Conservation (phyloP, 2,797 vertebrate species). For the Gallinago stenura region DNA sequence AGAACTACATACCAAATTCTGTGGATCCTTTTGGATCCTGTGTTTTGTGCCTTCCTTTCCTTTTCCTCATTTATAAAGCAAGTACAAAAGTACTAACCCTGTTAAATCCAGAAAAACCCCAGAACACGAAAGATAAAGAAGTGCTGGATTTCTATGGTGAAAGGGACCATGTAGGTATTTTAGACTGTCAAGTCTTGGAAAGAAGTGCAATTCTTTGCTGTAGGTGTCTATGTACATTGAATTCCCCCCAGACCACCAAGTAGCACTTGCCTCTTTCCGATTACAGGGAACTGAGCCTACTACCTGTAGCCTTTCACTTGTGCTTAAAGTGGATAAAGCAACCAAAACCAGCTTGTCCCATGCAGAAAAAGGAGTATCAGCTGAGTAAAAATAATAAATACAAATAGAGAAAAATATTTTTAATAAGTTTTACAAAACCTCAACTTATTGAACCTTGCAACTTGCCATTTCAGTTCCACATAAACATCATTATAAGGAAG, state of each 20-base stretch:
- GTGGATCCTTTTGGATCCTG: neutral
- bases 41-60: neutral
- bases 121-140: neutral
- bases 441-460: constrained; percentile 2
- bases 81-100: neutral
- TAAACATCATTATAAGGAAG: neutral
- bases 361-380: neutral
- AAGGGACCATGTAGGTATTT: neutral
- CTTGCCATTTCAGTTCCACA: neutral
- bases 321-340: neutral
- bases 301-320: neutral
- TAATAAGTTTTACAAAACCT: constrained; percentile 28
- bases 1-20: neutral
- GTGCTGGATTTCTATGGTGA: neutral
- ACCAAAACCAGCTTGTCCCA: neutral
- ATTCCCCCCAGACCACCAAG: neutral
- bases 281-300: neutral
- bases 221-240: neutral
- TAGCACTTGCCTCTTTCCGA: neutral
- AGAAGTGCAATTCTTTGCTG: neutral
- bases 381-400: neutral
- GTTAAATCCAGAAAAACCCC: neutral
- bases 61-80: neutral
- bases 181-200: neutral
- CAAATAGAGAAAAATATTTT: neutral